These are phyloP conservation scores for Bubo scandiacus DNA, from an alignment of 2,113 vertebrate genomes.

Conservation along the genomic window DNA sequence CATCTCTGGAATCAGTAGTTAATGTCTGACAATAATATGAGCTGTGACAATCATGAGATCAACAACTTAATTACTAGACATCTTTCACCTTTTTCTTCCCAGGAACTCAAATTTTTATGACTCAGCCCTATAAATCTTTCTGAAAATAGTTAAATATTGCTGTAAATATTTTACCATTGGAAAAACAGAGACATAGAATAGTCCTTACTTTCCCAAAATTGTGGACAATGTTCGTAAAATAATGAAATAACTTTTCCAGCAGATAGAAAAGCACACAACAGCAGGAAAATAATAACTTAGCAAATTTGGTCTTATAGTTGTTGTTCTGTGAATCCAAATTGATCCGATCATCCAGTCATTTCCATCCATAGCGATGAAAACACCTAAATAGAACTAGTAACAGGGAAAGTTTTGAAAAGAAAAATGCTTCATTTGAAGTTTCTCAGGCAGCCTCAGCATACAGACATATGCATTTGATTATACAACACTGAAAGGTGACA, in stretches of 20 bases:
- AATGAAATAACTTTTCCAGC: not conserved
- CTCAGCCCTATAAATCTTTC: not conserved
- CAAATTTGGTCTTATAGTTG: not conserved
- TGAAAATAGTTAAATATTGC: not conserved
- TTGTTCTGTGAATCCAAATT: not conserved
- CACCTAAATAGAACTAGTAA: not conserved
- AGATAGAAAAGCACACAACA: not conserved
- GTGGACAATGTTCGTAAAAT: not conserved
- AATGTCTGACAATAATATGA: not conserved
- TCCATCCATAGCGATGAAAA: not conserved
- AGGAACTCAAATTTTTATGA: not conserved
- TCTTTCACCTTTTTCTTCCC: not conserved
- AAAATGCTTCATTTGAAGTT: not conserved
- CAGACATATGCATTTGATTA: not conserved
- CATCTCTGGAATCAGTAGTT: not conserved
- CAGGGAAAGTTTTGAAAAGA: not conserved
- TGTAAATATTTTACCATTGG: not conserved
- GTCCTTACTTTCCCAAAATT: not conserved
- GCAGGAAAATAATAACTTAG: not conserved
- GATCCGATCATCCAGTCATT: not conserved
- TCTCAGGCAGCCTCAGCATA: not conserved
- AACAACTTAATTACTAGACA: not conserved
- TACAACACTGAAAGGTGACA: not conserved
- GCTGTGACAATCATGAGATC: not conserved
- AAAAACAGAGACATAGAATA: not conserved